phyloP scores from a whole-genome alignment of 2,888 invertebrate genomes.

The Lepetodrilus schrolli region DNA sequence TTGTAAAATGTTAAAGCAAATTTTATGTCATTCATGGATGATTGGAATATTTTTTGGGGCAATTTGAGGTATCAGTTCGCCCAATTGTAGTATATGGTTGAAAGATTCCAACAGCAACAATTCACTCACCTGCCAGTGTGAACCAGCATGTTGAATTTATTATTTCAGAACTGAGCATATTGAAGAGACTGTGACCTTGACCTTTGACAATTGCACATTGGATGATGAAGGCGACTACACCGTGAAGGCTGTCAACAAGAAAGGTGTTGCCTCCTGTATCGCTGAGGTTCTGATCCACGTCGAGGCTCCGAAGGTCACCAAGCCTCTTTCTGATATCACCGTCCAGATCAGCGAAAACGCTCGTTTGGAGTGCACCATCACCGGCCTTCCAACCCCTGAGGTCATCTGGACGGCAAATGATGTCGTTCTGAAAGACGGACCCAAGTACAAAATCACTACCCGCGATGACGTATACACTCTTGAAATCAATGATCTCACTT shows the following conservation, averaged over 20 bases:
- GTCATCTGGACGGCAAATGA: slow-evolving; percentile 68
- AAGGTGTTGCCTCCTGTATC: slow-evolving; percentile 81
- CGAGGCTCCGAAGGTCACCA: slow-evolving; percentile 65
- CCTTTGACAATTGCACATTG: slow-evolving; percentile 71
- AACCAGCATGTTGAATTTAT: too few species aligned
- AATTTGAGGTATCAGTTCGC: too few species aligned
- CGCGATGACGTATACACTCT: slow-evolving; percentile 57
- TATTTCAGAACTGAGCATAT: slow-evolving; percentile 57
- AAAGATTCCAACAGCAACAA: too few species aligned
- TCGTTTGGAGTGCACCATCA: slow-evolving; percentile 64
- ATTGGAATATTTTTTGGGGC: too few species aligned
- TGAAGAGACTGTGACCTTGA: slow-evolving; percentile 82
- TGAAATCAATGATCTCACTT: slow-evolving; percentile 61
- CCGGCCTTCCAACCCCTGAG: slow-evolving; percentile 68
- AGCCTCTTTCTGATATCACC: slow-evolving; percentile 61
- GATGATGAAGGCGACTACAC: slow-evolving; percentile 87
- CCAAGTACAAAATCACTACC: slow-evolving; percentile 60
- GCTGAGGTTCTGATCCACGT: slow-evolving; percentile 65
- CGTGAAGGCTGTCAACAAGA: slow-evolving; percentile 83
- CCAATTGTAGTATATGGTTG: too few species aligned
- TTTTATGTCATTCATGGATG: too few species aligned
- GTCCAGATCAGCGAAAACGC: slow-evolving; percentile 58
- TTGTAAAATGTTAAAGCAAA: too few species aligned
- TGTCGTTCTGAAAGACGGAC: slow-evolving; percentile 57
- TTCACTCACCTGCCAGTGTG: too few species aligned